These are phyloP conservation scores for Zalophus californianus DNA, from an alignment of 2,797 vertebrate species.

Conservation along the genomic window DNA sequence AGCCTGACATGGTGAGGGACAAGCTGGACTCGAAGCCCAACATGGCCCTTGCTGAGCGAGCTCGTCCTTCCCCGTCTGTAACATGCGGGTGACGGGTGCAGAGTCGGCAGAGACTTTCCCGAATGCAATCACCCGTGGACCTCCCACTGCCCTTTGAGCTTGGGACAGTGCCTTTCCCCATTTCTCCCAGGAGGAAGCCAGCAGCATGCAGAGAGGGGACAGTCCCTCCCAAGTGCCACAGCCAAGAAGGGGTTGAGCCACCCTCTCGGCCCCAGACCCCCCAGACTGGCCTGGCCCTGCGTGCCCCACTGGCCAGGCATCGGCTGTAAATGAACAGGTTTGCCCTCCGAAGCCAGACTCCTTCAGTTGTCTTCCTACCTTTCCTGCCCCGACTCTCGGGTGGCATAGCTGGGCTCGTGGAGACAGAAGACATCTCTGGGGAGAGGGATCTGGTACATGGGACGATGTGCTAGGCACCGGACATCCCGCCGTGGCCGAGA, in stretches of 20 bases:
- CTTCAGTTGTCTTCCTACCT: not conserved
- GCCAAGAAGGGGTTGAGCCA: not conserved
- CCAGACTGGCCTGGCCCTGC: not conserved
- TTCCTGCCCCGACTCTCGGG: not conserved
- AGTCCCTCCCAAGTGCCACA: not conserved
- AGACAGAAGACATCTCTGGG: not conserved
- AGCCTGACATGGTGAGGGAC: not conserved
- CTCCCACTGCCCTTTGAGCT: not conserved
- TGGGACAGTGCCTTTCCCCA: not conserved
- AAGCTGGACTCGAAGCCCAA: not conserved
- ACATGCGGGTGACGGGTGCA: not conserved
- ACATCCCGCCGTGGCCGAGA: too few relatives aligned
- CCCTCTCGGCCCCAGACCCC: not conserved
- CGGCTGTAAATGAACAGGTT: not conserved
- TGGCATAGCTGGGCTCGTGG: not conserved
- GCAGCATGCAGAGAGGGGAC: not conserved
- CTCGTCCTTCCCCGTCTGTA: fast-evolving
- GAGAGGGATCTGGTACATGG: not conserved
- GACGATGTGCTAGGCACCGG: fast-evolving
- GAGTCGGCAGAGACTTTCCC: not conserved
- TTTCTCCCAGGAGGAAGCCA: not conserved
- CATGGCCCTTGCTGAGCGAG: not conserved
- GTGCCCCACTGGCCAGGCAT: fast-evolving
- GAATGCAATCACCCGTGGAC: fast-evolving
- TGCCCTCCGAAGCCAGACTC: not conserved